Base-by-base conservation (phyloP, 2,888 invertebrate species). In the Mamestra brassicae region DNA sequence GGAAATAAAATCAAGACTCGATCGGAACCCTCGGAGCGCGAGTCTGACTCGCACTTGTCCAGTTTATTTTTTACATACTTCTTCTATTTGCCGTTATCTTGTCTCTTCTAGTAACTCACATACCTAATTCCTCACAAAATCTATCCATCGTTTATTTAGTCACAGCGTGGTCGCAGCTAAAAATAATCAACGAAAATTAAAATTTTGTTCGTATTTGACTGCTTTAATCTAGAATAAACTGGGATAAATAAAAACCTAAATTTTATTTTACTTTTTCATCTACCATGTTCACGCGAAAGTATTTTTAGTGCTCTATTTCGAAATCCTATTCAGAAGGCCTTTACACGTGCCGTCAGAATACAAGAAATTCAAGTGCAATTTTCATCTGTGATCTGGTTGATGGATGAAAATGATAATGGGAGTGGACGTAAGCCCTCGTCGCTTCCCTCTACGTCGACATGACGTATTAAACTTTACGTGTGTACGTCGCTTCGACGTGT, bases 381-480 rank as follows among this genome's bases (percentile, higher is more conserved):
- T 68, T 69, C 52, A 36, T 50, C 15, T 69, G 52, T 63, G 55
- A 68, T 80, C 38, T 36, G 58, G 17, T 52, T 34, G 50, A 69
- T 67, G 60, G 36, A 80, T 85, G 66, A 60, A 69, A 80, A 80
- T 69, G 36, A 60, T 67, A 60, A 80, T 80, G 54, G 36, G 38
- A 63, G 66, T 80, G 69, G 50, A 61, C 3, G 47, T 36, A 13
- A 26, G 55, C 17, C 52, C 55, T 57, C 68, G 52, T 47, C 36
- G 50, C 17, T 45, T 38, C 38, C 38, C 38, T 68, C 13, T 38
- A 38, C n/a, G 4, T 62, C 26, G 26, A 26, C 26, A 26, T 26
- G 26, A 26, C 26, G 26, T 26, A 26, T 26, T 26, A 26, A 26
- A 26, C 6, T 68, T 17, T 38, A 38, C n/a, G 4, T 62, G 38